A percentile compares a stretch with the other conserved stretches of the same genome.
Evolutionary conservation across 2,797 vertebrate genomes (phyloP).

Genomic region (Lerista edwardsae): DNA sequence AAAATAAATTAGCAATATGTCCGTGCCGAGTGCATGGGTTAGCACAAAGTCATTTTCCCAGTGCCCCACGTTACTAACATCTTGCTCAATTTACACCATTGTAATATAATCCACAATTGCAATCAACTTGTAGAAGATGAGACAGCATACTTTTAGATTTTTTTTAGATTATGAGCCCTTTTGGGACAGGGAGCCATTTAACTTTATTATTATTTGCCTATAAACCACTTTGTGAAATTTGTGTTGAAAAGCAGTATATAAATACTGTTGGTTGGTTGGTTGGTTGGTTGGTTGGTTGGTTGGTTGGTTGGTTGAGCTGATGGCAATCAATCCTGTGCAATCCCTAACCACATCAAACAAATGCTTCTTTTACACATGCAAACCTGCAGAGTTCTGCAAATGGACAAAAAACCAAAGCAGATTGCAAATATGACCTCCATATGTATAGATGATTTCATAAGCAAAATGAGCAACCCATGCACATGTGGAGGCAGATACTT

Average conservation of each 20-base stretch:
- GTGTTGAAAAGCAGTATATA: too few species aligned
- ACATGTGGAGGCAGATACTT: not conserved
- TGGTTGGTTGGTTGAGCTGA: too few species aligned
- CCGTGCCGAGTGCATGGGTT: not conserved
- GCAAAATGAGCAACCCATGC: not conserved
- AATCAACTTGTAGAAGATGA: not conserved
- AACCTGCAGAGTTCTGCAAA: not conserved
- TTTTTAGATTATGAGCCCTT: too few species aligned
- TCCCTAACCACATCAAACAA: not conserved
- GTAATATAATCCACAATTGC: not conserved
- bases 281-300: too few species aligned
- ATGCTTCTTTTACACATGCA: not conserved
- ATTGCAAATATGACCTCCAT: too few species aligned
- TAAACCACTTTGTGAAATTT: too few species aligned
- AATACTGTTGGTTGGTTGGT: too few species aligned
- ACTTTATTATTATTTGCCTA: too few species aligned
- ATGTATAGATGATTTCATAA: not conserved
- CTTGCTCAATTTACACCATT: not conserved
- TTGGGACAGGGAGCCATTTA: too few species aligned
- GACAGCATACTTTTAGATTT: not conserved
- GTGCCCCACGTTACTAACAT: not conserved
- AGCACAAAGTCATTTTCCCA: not conserved
- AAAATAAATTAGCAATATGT: not conserved
- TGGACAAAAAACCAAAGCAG: not conserved
- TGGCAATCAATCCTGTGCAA: not conserved